Conservation (phyloP, 2,888 invertebrate genomes). For the Dryomyza anilis region DNA sequence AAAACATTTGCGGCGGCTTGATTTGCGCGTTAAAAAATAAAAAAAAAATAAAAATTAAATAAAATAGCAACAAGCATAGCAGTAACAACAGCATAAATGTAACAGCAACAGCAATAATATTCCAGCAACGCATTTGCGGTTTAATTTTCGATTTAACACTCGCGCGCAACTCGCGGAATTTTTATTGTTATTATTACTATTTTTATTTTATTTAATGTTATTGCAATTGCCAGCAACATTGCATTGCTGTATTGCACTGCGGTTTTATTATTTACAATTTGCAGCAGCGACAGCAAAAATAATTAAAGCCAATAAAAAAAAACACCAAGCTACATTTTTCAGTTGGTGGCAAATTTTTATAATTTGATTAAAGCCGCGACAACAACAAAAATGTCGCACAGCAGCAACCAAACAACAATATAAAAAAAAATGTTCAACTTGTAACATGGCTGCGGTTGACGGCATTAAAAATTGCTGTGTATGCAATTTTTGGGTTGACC, state of each 20-base stretch:
- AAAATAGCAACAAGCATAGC: too few relatives aligned
- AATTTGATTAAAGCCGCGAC: slow-evolving; percentile 27
- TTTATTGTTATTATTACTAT: slow-evolving; percentile 17
- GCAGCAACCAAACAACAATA: slow-evolving; percentile 36
- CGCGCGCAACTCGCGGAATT: slow-evolving; percentile 28
- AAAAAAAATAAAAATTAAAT: too few relatives aligned
- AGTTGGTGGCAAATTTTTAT: slow-evolving; percentile 26
- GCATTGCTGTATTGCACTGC: slow-evolving; percentile 44
- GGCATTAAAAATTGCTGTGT: slow-evolving; percentile 23
- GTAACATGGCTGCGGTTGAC: slow-evolving; percentile 28
- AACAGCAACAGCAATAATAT: too few relatives aligned
- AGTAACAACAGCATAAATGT: too few relatives aligned
- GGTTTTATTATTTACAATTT: slow-evolving; percentile 58
- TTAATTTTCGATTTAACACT: slow-evolving; percentile 48
- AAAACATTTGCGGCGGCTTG: slow-evolving; percentile 4
- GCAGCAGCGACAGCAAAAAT: slow-evolving; percentile 9
- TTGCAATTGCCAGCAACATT: too few relatives aligned
- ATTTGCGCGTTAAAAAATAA: slow-evolving; percentile 1
- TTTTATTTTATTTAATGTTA: slow-evolving; percentile 22
- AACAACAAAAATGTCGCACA: slow-evolving; percentile 9
- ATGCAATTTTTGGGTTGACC: slow-evolving; percentile 55
- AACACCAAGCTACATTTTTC: too few relatives aligned
- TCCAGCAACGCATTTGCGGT: too few relatives aligned
- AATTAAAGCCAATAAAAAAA: slow-evolving; percentile 25
- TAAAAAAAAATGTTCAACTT: slow-evolving; percentile 4